Conservation (phyloP, 2,797 vertebrate species). For the Cossypha heuglini region DNA sequence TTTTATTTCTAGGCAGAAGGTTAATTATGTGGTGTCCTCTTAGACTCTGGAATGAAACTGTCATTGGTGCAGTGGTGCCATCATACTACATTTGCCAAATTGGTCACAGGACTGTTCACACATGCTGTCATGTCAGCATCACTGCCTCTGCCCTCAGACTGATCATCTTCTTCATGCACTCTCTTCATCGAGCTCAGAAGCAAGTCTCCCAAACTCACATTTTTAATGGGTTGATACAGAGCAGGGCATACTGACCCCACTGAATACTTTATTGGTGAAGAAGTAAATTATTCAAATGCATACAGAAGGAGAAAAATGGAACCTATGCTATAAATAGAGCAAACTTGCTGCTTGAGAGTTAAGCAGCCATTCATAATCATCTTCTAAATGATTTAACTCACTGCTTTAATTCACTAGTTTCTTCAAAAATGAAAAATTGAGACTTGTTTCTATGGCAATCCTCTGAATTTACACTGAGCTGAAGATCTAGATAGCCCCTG, state of each 20-base stretch:
- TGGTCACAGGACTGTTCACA: background rate
- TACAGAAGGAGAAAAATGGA: background rate
- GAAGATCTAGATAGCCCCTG: background rate
- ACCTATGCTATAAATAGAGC: background rate
- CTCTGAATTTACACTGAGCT: background rate
- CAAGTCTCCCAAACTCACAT: background rate
- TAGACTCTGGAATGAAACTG: background rate
- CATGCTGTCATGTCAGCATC: background rate
- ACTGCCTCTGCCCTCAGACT: background rate
- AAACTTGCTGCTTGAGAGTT: background rate
- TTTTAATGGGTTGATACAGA: background rate
- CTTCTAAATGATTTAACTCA: conserved; percentile 39
- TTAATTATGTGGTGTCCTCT: background rate
- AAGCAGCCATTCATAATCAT: background rate
- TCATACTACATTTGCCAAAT: background rate
- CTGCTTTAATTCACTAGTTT: background rate
- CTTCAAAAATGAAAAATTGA: background rate
- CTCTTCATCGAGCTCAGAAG: background rate
- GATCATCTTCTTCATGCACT: background rate
- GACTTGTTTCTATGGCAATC: background rate
- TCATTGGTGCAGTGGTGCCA: background rate
- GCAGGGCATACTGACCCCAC: background rate
- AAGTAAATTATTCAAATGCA: conserved; percentile 22
- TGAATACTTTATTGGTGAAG: background rate
- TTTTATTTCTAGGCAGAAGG: background rate